Conservation (phyloP, 1,140 invertebrate genomes). For the Aphaenogaster rudis region DNA sequence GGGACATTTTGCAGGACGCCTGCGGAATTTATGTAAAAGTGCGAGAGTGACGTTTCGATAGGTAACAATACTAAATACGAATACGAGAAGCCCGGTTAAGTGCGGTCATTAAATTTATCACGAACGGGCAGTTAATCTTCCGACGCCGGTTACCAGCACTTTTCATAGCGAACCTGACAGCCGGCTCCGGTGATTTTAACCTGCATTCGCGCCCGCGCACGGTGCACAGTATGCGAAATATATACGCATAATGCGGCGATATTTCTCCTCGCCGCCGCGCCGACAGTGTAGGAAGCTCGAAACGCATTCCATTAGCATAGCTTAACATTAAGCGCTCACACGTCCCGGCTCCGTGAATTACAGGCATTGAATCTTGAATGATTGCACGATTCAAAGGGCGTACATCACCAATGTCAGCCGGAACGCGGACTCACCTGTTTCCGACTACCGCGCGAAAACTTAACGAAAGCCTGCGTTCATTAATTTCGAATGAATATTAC, state of each 20-base stretch:
- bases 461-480: slow-evolving; percentile 33
- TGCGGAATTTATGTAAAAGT: slow-evolving; percentile 2
- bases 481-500: not conserved
- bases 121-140: slow-evolving; percentile 60
- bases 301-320: slow-evolving; percentile 81
- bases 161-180: slow-evolving; percentile 42
- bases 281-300: slow-evolving; percentile 78
- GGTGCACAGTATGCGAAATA: slow-evolving; percentile 44
- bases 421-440: slow-evolving; percentile 57
- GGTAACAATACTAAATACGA: slow-evolving; percentile 35
- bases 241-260: slow-evolving; percentile 73
- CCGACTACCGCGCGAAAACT: slow-evolving; percentile 41
- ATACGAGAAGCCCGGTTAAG: slow-evolving; percentile 30
- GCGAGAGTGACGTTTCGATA: slow-evolving; percentile 41
- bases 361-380: slow-evolving; percentile 69
- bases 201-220: slow-evolving; percentile 52
- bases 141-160: slow-evolving; percentile 51
- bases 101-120: slow-evolving; percentile 62
- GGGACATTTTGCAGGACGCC: not conserved
- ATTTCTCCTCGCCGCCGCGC: slow-evolving; percentile 66
- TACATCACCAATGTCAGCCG: slow-evolving; percentile 58
- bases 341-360: slow-evolving; percentile 74
- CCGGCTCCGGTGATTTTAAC: slow-evolving; percentile 57
- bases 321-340: slow-evolving; percentile 79
- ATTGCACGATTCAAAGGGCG: slow-evolving; percentile 64